phyloP scores from a whole-genome alignment of 1,140 invertebrate genomes.

The Pygmarrhopalites habei region DNA sequence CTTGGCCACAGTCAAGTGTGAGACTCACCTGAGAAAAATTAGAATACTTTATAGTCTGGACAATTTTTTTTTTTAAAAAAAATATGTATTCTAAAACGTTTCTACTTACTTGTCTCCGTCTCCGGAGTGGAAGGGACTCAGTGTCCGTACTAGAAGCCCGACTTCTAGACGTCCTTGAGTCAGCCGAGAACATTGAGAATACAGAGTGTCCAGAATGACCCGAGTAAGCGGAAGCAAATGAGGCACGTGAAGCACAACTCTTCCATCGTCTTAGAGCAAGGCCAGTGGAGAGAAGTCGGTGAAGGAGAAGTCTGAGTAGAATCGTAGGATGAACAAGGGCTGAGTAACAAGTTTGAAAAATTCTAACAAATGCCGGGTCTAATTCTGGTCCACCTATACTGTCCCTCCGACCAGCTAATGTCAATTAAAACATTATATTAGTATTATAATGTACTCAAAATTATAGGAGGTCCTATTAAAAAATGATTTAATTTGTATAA shows the following conservation, averaged over 20 bases:
- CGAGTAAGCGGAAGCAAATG: conserved; percentile 42
- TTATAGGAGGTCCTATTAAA: background rate
- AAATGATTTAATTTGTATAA: background rate
- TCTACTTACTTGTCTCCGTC: conserved; percentile 44
- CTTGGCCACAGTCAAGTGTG: conserved; percentile 43
- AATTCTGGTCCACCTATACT: conserved; percentile 39
- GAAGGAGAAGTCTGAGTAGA: conserved; percentile 53
- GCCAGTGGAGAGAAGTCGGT: conserved; percentile 52
- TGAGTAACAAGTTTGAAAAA: conserved; percentile 49
- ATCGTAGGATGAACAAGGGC: conserved; percentile 54
- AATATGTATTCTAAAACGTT: too few species aligned
- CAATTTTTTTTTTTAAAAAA: too few species aligned
- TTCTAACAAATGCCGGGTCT: conserved; percentile 42
- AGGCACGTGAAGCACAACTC: conserved; percentile 46
- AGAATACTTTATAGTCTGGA: too few species aligned
- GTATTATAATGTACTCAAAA: background rate
- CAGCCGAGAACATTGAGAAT: conserved; percentile 38
- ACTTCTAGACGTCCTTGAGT: conserved; percentile 41
- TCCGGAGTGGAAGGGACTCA: conserved; percentile 43
- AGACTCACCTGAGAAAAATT: conserved; percentile 42
- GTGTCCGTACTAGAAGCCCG: conserved; percentile 46
- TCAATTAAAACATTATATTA: background rate
- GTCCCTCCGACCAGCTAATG: conserved; percentile 34
- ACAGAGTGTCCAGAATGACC: conserved; percentile 39
- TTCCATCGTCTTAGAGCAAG: conserved; percentile 47